Evolutionary conservation across 2,113 vertebrate genomes (phyloP).

Genomic region (Aegypius monachus): DNA sequence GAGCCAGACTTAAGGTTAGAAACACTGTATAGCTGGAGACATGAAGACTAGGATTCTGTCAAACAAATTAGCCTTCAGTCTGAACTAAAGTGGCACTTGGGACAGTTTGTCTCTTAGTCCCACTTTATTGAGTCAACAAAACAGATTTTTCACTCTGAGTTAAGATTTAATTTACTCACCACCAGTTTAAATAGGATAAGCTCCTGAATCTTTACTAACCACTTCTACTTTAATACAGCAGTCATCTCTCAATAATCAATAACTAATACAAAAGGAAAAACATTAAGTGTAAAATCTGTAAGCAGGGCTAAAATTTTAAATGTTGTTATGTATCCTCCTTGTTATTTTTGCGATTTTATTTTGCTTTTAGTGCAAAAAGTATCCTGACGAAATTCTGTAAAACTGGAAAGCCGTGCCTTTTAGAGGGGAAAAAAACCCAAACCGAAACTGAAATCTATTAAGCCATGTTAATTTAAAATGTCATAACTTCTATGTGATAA

Average conservation of each 20-base stretch:
- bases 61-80: conserved; percentile 68
- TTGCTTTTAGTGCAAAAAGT: neutral
- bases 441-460: neutral
- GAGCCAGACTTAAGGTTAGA: neutral
- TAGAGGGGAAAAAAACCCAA: neutral
- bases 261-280: neutral
- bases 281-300: neutral
- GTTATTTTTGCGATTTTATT: neutral
- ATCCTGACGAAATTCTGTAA: neutral
- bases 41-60: conserved; percentile 18
- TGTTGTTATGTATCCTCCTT: neutral
- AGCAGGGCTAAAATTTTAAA: neutral
- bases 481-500: neutral
- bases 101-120: conserved; percentile 45
- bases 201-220: neutral
- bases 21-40: conserved; percentile 14
- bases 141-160: conserved; percentile 20
- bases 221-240: neutral
- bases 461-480: neutral
- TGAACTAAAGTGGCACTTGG: conserved; percentile 64
- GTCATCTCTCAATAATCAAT: neutral
- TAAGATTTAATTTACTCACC: conserved; percentile 21
- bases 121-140: conserved; percentile 35
- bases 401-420: neutral
- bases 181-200: neutral